These are phyloP conservation scores for Amphiprion percula DNA, from an alignment of 2,113 vertebrate species.

Conservation along the genomic window DNA sequence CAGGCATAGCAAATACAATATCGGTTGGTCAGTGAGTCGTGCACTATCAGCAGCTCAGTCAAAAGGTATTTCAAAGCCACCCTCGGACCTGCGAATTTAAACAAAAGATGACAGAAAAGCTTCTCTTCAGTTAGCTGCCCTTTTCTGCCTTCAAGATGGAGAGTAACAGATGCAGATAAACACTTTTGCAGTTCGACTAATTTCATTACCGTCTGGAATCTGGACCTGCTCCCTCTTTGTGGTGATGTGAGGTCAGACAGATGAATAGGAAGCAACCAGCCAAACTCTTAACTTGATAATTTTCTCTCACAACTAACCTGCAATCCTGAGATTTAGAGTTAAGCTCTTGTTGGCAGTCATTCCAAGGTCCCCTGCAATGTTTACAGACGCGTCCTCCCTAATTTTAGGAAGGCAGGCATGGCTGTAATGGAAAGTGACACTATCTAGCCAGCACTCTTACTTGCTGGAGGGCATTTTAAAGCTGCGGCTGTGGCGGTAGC, in stretches of 20 bases:
- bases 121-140: neutral
- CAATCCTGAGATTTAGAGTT: slow-evolving; percentile 30
- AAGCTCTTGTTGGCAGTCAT: slow-evolving; percentile 54
- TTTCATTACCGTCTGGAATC: slow-evolving; percentile 16
- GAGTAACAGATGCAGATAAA: neutral
- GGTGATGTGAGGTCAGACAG: slow-evolving; percentile 13
- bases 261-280: slow-evolving; percentile 20
- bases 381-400: slow-evolving; percentile 70
- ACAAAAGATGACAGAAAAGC: slow-evolving; percentile 18
- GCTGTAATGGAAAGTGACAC: slow-evolving; percentile 80
- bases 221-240: neutral
- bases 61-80: slow-evolving; percentile 46
- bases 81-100: slow-evolving; percentile 24
- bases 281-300: slow-evolving; percentile 26
- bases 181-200: slow-evolving; percentile 9
- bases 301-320: slow-evolving; percentile 29
- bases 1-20: slow-evolving; percentile 72
- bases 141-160: slow-evolving; percentile 13
- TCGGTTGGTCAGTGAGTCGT: slow-evolving; percentile 47
- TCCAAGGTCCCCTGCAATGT: slow-evolving; percentile 69
- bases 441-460: slow-evolving; percentile 70
- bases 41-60: slow-evolving; percentile 33
- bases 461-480: slow-evolving; percentile 67
- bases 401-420: slow-evolving; percentile 63
- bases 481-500: slow-evolving; percentile 44